These are phyloP conservation scores for Ctenodactylus gundi DNA, from an alignment of 2,113 vertebrate genomes.

Conservation along the genomic window DNA sequence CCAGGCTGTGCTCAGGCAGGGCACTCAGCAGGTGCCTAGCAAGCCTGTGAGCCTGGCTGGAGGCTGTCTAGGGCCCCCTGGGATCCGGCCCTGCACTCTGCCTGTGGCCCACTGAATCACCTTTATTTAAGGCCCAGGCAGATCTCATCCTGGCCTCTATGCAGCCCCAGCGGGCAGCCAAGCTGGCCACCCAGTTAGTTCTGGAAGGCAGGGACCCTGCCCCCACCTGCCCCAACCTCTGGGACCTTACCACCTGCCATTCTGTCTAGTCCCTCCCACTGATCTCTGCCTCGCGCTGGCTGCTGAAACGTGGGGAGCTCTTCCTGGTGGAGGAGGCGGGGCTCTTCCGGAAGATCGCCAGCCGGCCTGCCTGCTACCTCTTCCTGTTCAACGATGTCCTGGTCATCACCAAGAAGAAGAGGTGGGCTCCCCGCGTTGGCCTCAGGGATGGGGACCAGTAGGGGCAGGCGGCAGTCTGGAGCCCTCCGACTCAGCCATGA, in stretches of 20 bases:
- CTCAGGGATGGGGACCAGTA: accelerated
- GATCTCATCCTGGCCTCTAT: not conserved
- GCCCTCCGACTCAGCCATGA: accelerated
- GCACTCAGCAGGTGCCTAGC: too few relatives aligned
- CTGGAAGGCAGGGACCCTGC: not conserved
- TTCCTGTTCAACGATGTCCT: constrained; percentile 96
- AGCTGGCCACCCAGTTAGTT: not conserved
- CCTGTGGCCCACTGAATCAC: not conserved
- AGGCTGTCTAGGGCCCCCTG: too few relatives aligned
- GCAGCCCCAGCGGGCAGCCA: not conserved
- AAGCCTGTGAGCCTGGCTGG: too few relatives aligned
- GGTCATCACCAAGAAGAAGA: constrained; percentile 95
- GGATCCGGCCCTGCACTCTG: too few relatives aligned
- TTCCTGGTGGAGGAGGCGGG: constrained; percentile 87
- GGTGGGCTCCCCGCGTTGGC: constrained; percentile 77
- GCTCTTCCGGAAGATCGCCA: constrained; percentile 90
- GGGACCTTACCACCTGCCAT: accelerated
- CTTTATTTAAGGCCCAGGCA: not conserved
- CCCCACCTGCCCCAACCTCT: not conserved
- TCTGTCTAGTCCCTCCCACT: constrained; percentile 83
- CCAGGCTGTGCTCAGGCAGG: too few relatives aligned
- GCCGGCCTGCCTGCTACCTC: constrained; percentile 88
- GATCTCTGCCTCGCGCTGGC: constrained; percentile 93
- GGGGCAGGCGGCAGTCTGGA: too few relatives aligned
- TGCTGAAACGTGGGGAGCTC: constrained; percentile 93